A percentile compares a stretch with the other conserved stretches of the same genome.
Conservation (phyloP, 2,888 invertebrate genomes). For the Chrysopilus asiliformis region DNA sequence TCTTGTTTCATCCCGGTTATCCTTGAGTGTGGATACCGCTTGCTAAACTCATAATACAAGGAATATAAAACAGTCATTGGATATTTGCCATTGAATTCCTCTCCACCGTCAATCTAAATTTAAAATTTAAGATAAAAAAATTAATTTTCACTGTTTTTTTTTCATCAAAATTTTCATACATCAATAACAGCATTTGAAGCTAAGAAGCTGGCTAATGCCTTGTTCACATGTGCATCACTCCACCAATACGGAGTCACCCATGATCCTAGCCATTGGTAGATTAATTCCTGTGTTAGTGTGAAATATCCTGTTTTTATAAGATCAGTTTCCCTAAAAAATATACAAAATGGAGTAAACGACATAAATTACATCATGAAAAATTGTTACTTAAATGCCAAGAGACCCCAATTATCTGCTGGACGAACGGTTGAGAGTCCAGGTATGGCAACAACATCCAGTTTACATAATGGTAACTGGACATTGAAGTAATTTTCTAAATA, state of each 20-base stretch:
- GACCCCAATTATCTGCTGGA: constrained; percentile 67
- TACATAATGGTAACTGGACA: constrained; percentile 49
- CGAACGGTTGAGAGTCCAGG: constrained; percentile 57
- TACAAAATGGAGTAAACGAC: no score
- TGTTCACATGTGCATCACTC: constrained; percentile 62
- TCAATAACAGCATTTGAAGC: constrained; percentile 59
- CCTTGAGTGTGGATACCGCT: constrained; percentile 62
- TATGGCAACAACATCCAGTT: constrained; percentile 58
- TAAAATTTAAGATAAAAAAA: neutral
- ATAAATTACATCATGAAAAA: neutral
- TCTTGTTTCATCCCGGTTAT: constrained; percentile 59
- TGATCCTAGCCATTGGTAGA: constrained; percentile 69
- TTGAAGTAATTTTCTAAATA: constrained; percentile 50
- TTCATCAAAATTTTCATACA: constrained; percentile 32
- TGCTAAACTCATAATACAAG: constrained; percentile 66
- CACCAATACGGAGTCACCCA: constrained; percentile 64
- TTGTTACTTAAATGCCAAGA: constrained; percentile 61
- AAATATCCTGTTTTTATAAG: constrained; percentile 49
- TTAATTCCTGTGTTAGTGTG: constrained; percentile 55
- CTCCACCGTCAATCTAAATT: constrained; percentile 49
- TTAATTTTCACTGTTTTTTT: neutral
- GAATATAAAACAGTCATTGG: constrained; percentile 67
- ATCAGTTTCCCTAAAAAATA: constrained; percentile 52
- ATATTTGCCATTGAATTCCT: constrained; percentile 66
- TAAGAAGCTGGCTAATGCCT: constrained; percentile 61